phyloP scores from a whole-genome alignment of 2,888 invertebrate species.

The Cryptocheilus praepositus region DNA sequence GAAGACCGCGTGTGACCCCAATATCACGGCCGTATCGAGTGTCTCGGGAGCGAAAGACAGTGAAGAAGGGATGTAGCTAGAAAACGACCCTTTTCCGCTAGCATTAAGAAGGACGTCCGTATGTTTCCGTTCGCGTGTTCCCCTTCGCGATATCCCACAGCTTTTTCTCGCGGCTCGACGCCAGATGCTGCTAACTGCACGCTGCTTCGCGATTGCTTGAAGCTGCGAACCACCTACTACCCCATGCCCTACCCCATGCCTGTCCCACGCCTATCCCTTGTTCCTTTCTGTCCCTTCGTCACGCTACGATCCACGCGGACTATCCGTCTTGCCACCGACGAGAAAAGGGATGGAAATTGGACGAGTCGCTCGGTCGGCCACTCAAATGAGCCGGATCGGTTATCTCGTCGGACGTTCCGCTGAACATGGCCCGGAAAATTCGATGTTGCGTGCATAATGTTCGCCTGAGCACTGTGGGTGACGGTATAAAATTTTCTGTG shows the following conservation, averaged over 20 bases:
- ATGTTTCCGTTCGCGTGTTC: constrained; percentile 24
- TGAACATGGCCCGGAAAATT: no score
- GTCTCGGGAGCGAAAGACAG: no score
- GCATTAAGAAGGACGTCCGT: constrained; percentile 47
- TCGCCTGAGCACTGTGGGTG: no score
- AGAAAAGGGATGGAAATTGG: not conserved
- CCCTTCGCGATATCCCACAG: not conserved
- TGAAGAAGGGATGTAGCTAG: no score
- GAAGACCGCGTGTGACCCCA: constrained; percentile 28
- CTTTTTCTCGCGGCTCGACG: constrained; percentile 40
- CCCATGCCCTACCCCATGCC: no score
- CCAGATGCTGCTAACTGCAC: constrained; percentile 66
- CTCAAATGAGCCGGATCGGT: no score
- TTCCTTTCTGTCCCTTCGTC: constrained; percentile 13
- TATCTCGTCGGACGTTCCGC: no score
- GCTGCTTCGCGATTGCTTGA: constrained; percentile 48
- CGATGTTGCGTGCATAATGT: no score
- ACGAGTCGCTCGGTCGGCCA: not conserved
- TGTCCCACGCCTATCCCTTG: no score
- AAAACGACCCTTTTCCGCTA: constrained; percentile 21
- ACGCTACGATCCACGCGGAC: constrained; percentile 20
- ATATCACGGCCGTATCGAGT: no score
- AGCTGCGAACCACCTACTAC: constrained; percentile 8
- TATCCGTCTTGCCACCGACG: constrained; percentile 9
- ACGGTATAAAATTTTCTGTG: no score